Evolutionary conservation across 2,113 vertebrate genomes (phyloP), one percentile per base, ranked within the genome.

Genomic region (Amazona vittata): DNA sequence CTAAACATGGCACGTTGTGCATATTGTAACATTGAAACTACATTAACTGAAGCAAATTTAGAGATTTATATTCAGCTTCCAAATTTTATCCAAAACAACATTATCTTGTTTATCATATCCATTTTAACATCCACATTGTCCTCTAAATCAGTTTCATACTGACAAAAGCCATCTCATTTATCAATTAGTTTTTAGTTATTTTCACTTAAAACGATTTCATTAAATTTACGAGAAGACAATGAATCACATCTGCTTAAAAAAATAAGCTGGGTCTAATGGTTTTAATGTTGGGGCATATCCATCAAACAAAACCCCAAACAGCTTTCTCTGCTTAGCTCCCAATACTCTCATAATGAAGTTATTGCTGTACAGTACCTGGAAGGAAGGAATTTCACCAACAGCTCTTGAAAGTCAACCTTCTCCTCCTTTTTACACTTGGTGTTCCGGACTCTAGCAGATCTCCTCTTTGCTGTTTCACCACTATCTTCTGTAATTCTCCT

Each of bases 371-470:
- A 33, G 7, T 90, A 99, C 99, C 99, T 99, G 80, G 99, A 98
- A 2, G 99, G 99, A n/a, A 99, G 97, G 89, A 99, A 99, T 92
- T 99, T 99, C 74, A 99, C 98, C 83, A 99, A 97, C 22, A 99
- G 98, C 78, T 99, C 99, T 85, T 99, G 99, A 93, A 99, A 99
- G 87, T 99, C 99, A 21, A 99, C 98, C 84, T 99, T 99, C 97
- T 99, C 99, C 71, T 99, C 99, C 70, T 99, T 99, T 84, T 99
- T 99, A 97, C 99, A 99, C 87, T 99, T 99, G 60, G 99, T 99
- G 95, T 99, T 99, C 44, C 99, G 98, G 70, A 99, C 99, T 10
- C 99, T 98, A 18, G 99, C 99, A 4, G 99, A 99, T 33, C 99
- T 99, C 22, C 99, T 97, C 90, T 99, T 99, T 8, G 99, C 99